phyloP scores from a whole-genome alignment of 2,113 vertebrate genomes.

The Chionodraco myersi region DNA sequence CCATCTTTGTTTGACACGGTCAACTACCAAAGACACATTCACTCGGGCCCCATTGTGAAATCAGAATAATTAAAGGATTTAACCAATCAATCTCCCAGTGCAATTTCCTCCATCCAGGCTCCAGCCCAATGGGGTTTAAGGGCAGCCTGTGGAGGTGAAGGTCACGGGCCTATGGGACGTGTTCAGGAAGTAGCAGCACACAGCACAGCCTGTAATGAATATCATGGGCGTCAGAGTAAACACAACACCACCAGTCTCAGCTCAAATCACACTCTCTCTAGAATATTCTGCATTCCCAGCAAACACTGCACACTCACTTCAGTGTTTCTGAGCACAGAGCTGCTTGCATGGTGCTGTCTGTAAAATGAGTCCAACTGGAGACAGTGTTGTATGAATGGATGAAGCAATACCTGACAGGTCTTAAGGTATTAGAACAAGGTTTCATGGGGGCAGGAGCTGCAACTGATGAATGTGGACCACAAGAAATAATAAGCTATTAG shows the following conservation, averaged over 20 bases:
- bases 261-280: conserved; percentile 62
- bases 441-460: conserved; percentile 6
- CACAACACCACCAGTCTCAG: conserved; percentile 67
- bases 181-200: conserved; percentile 79
- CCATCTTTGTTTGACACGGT: conserved; percentile 50
- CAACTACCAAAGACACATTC: conserved; percentile 47
- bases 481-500: conserved; percentile 62
- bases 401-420: conserved; percentile 6
- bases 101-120: conserved; percentile 79
- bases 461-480: conserved; percentile 40
- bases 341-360: conserved; percentile 21
- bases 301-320: conserved; percentile 49
- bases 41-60: conserved; percentile 67
- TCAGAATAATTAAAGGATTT: conserved; percentile 79
- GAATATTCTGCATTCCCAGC: conserved; percentile 55
- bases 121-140: conserved; percentile 72
- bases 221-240: conserved; percentile 78
- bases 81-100: conserved; percentile 75
- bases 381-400: conserved; percentile 20
- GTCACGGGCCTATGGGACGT: conserved; percentile 75
- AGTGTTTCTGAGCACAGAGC: conserved; percentile 17
- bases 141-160: conserved; percentile 72
- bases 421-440: not conserved
- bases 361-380: conserved; percentile 22
- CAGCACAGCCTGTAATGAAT: conserved; percentile 78